Evolutionary conservation across 2,888 invertebrate species (phyloP).

Genomic region (Callimorpha dominula): DNA sequence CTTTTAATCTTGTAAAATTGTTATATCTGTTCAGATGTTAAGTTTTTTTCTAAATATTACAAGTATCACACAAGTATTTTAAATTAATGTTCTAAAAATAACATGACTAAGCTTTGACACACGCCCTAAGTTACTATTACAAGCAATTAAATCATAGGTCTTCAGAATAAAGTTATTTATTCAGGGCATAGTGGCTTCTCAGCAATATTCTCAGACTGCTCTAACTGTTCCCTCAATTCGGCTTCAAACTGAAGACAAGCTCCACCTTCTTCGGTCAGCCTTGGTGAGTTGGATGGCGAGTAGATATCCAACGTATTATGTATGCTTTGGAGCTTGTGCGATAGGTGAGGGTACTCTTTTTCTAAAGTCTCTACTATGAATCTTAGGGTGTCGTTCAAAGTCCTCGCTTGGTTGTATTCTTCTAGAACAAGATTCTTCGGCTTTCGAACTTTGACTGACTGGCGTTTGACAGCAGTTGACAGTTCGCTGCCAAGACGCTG

Average conservation of each 20-base stretch:
- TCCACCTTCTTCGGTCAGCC: slow-evolving; percentile 53
- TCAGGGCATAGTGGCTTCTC: slow-evolving; percentile 63
- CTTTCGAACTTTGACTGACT: slow-evolving; percentile 70
- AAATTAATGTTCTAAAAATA: too few species aligned
- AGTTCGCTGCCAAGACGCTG: slow-evolving; percentile 90
- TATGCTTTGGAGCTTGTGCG: slow-evolving; percentile 72
- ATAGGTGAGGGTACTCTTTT: slow-evolving; percentile 88
- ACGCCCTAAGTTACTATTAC: neutral
- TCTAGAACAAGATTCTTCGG: slow-evolving; percentile 81
- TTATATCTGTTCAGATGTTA: too few species aligned
- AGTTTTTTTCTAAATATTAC: too few species aligned
- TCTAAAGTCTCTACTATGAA: slow-evolving; percentile 86
- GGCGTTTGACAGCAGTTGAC: slow-evolving; percentile 78
- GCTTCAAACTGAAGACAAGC: neutral
- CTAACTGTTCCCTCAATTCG: neutral
- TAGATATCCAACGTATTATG: slow-evolving; percentile 82
- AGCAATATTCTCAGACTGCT: slow-evolving; percentile 54
- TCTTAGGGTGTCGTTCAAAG: slow-evolving; percentile 86
- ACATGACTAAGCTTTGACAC: too few species aligned
- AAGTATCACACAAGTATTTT: too few species aligned
- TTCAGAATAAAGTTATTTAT: neutral
- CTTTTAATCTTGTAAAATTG: too few species aligned
- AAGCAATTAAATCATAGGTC: neutral
- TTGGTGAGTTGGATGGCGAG: slow-evolving; percentile 66
- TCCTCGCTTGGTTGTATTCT: slow-evolving; percentile 87